Conservation (phyloP, 2,113 vertebrate genomes). For the mouse (Mus musculus) region GRCm39 chr3:149268001-149268500, state of each 20-base stretch:
- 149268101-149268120: not conserved
- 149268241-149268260: not conserved
- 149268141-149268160: not conserved
- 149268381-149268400: not conserved
- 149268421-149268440: not conserved
- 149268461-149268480: not conserved
- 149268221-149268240: not conserved
- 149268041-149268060: not conserved
- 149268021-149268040: not conserved
- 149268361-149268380: not conserved
- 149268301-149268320: not conserved
- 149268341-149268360: not conserved
- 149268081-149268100: not conserved
- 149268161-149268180: not conserved
- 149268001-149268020: not conserved
- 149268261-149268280: not conserved
- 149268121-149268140: not conserved
- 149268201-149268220: not conserved
- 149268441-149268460: not conserved
- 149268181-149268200: not conserved
- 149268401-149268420: not conserved
- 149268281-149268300: not conserved
- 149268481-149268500: slow-evolving; percentile 16
- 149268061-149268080: not conserved
- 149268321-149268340: not conserved